phyloP scores from a whole-genome alignment of 2,888 invertebrate species.

The Oxyteleia sp. region DNA sequence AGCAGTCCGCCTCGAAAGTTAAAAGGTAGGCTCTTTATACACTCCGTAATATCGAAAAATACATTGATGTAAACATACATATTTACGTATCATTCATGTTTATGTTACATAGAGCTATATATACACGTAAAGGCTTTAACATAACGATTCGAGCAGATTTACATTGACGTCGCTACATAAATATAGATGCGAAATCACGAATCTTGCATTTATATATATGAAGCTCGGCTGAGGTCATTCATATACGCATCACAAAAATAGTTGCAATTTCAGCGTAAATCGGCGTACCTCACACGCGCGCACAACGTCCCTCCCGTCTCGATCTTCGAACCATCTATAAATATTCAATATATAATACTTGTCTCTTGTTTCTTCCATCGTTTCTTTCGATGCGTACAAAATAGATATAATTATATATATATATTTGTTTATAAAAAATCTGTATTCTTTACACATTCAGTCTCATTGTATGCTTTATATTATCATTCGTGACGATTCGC shows the following conservation, averaged over 20 bases:
- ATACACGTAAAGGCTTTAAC: slow-evolving; percentile 79
- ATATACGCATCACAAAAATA: slow-evolving; percentile 72
- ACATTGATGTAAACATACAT: slow-evolving; percentile 81
- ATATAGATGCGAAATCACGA: slow-evolving; percentile 61
- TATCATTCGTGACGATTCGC: no score
- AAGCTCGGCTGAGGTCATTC: slow-evolving; percentile 65
- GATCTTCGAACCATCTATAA: slow-evolving; percentile 20
- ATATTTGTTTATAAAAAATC: slow-evolving; percentile 23
- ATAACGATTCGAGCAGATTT: slow-evolving; percentile 64
- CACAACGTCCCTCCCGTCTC: slow-evolving; percentile 49
- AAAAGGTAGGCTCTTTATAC: slow-evolving; percentile 63
- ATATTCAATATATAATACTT: slow-evolving; percentile 60
- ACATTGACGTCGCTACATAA: slow-evolving; percentile 52
- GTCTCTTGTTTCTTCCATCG: slow-evolving; percentile 35
- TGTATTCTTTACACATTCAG: slow-evolving; percentile 36
- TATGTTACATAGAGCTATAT: slow-evolving; percentile 74
- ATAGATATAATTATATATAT: slow-evolving; percentile 33
- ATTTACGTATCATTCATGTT: slow-evolving; percentile 77
- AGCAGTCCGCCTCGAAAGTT: no score
- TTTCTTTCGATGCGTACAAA: slow-evolving; percentile 31
- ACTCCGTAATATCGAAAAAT: slow-evolving; percentile 81
- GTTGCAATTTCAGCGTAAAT: slow-evolving; percentile 63
- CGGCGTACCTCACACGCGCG: slow-evolving; percentile 45
- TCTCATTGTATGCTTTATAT: no score
- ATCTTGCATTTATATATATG: slow-evolving; percentile 62